Percentiles rank a stretch among this genome's conserved stretches.
phyloP scores from a whole-genome alignment of 2,113 vertebrate genomes.

The Mohoua ochrocephala region DNA sequence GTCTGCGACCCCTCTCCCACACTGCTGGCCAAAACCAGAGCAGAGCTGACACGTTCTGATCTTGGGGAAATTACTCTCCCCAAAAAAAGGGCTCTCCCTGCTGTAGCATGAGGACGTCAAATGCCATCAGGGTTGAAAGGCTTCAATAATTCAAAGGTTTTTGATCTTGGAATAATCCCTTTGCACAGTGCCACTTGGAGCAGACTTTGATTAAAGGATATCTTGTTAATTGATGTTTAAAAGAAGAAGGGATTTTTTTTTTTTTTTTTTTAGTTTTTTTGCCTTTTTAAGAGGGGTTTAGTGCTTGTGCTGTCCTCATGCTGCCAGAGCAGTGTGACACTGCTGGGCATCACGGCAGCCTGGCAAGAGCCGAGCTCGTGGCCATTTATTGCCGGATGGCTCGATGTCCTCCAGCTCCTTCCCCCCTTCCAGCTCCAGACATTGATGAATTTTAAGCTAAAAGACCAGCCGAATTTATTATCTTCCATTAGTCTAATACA shows the following conservation, averaged over 20 bases:
- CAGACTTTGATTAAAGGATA: not conserved
- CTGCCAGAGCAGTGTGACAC: not conserved
- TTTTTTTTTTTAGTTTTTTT: not conserved
- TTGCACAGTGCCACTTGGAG: not conserved
- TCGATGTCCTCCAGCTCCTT: not conserved
- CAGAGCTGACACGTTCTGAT: fast-evolving
- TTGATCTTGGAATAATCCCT: not conserved
- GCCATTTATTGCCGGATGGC: not conserved
- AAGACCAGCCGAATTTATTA: conserved; percentile 46
- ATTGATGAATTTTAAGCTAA: conserved; percentile 49
- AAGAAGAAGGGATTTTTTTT: not conserved
- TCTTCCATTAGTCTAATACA: conserved; percentile 58
- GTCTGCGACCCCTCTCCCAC: not conserved
- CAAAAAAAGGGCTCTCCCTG: not conserved
- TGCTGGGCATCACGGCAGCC: not conserved
- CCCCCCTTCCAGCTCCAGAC: not conserved
- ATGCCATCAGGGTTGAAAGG: not conserved
- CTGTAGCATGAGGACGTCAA: not conserved
- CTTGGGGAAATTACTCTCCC: not conserved
- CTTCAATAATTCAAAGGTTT: not conserved
- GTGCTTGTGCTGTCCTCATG: not conserved
- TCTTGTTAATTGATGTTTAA: not conserved
- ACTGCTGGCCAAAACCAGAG: not conserved
- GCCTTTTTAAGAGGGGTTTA: not conserved
- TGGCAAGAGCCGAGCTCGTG: not conserved